Evolutionary conservation across 2,113 vertebrate genomes (phyloP).

Genomic region (Chionis minor): DNA sequence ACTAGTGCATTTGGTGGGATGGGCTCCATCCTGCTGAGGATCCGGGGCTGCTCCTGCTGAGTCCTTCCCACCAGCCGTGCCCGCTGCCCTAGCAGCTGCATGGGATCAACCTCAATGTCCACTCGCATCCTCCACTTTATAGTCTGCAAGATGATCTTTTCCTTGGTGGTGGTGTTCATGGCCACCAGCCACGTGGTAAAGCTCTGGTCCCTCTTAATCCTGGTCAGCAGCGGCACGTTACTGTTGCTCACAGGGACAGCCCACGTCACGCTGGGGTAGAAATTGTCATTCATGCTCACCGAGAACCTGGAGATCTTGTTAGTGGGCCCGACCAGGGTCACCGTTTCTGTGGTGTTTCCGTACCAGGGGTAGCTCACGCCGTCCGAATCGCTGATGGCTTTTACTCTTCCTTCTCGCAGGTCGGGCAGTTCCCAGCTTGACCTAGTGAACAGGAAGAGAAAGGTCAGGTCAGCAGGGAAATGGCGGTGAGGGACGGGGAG

Average conservation of each 20-base stretch:
- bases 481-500: accelerated
- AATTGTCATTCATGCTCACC: constrained; percentile 99
- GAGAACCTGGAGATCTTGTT: constrained; percentile 93
- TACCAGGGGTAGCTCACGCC: constrained; percentile 99
- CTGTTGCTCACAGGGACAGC: constrained; percentile 96
- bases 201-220: constrained; percentile 97
- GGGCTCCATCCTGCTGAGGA: constrained; percentile 93
- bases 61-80: constrained; percentile 88
- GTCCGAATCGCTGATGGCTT: constrained; percentile 96
- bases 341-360: constrained; percentile 96
- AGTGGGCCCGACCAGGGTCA: constrained; percentile 91
- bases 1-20: constrained; percentile 92
- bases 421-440: constrained; percentile 98
- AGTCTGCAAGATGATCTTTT: constrained; percentile 96
- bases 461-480: background rate
- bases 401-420: constrained; percentile 90
- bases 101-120: constrained; percentile 91
- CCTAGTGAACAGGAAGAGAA: constrained; percentile 67
- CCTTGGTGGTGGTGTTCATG: constrained; percentile 91
- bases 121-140: constrained; percentile 98
- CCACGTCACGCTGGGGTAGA: constrained; percentile 98
- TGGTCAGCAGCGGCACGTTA: constrained; percentile 90
- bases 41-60: constrained; percentile 93
- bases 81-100: constrained; percentile 88
- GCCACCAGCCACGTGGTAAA: constrained; percentile 99